Evolutionary conservation across 2,797 vertebrate species (phyloP).

Genomic region (Sebastes ruberrimus): DNA sequence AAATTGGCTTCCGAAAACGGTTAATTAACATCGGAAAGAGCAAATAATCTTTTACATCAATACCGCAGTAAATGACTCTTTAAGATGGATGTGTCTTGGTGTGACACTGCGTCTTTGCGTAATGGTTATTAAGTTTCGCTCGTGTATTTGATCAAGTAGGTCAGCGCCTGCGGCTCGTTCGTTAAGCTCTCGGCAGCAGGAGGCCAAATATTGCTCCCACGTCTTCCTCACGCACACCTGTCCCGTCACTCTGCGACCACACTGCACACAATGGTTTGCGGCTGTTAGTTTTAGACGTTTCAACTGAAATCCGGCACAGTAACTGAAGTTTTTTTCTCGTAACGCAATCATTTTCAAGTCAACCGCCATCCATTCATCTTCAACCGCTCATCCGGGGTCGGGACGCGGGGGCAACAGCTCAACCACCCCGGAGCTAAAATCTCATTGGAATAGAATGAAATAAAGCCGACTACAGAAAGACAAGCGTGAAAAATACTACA

Average conservation of each 20-base stretch:
- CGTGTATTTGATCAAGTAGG: conserved; percentile 7
- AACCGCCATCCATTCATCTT: not conserved
- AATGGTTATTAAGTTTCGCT: not conserved
- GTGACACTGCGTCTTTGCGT: not conserved
- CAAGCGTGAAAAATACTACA: too few relatives aligned
- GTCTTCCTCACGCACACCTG: conserved; percentile 20
- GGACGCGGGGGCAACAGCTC: too few relatives aligned
- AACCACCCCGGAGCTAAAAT: too few relatives aligned
- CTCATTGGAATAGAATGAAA: too few relatives aligned
- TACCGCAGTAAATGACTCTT: not conserved
- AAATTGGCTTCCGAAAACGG: not conserved
- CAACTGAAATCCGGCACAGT: not conserved
- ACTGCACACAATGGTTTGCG: not conserved
- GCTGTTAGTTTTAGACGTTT: not conserved
- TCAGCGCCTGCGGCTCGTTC: not conserved
- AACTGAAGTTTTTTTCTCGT: not conserved
- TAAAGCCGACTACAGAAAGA: too few relatives aligned
- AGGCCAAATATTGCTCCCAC: not conserved
- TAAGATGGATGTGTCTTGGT: not conserved
- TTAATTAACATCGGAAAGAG: not conserved
- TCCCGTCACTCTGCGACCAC: conserved; percentile 12
- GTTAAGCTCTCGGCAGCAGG: conserved; percentile 4
- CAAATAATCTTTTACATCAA: not conserved
- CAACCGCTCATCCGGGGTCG: accelerated
- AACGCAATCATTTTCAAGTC: not conserved